Conservation (phyloP, 1,140 invertebrate species). For the Asbolus verrucosus region DNA sequence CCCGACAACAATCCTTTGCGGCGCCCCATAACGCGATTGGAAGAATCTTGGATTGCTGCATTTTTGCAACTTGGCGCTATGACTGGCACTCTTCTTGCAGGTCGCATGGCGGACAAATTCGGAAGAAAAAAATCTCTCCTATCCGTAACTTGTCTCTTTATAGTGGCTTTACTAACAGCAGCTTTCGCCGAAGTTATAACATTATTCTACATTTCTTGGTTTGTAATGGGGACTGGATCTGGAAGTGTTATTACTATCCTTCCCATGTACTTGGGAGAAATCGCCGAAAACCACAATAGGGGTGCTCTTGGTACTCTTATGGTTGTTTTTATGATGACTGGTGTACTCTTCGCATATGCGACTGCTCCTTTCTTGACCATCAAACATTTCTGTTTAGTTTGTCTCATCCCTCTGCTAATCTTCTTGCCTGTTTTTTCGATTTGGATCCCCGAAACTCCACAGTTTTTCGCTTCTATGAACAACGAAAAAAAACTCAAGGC, state of each 20-base stretch:
- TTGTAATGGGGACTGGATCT: conserved; percentile 75
- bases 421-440: conserved; percentile 68
- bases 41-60: conserved; percentile 85
- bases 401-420: conserved; percentile 63
- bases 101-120: conserved; percentile 63
- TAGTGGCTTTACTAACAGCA: conserved; percentile 45
- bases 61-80: conserved; percentile 82
- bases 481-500: conserved; percentile 71
- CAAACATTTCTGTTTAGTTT: conserved; percentile 66
- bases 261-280: conserved; percentile 89
- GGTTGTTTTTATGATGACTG: conserved; percentile 79
- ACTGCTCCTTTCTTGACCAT: conserved; percentile 73
- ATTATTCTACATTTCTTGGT: conserved; percentile 70
- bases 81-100: conserved; percentile 51
- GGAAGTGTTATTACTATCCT: conserved; percentile 80
- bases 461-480: conserved; percentile 68
- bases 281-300: conserved; percentile 79
- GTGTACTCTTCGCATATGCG: conserved; percentile 78
- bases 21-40: conserved; percentile 63
- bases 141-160: conserved; percentile 64
- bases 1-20: conserved; percentile 59
- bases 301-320: conserved; percentile 84
- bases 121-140: conserved; percentile 66
- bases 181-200: conserved; percentile 76
- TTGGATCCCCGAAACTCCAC: conserved; percentile 79